These are phyloP conservation scores for Metellina segmentata DNA, from an alignment of 2,888 invertebrate genomes.

Conservation along the genomic window DNA sequence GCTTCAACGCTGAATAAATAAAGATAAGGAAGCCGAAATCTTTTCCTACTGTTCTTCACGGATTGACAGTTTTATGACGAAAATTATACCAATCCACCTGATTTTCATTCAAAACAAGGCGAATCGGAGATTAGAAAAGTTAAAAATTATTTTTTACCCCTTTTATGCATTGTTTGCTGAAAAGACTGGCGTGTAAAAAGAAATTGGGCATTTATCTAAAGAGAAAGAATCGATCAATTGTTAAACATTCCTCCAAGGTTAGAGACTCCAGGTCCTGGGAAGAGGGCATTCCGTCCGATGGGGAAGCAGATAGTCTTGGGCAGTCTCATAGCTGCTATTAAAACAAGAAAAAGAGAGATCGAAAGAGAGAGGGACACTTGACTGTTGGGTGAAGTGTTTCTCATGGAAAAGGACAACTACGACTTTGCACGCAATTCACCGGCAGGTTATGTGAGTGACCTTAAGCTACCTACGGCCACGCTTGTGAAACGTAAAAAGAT, in stretches of 20 bases:
- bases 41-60: not conserved
- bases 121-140: conserved; percentile 39
- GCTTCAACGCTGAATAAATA: conserved; percentile 6
- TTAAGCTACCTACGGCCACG: conserved; percentile 41
- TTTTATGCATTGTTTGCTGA: conserved; percentile 61
- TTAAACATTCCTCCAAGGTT: conserved; percentile 66
- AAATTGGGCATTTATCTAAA: conserved; percentile 62
- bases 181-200: conserved; percentile 16
- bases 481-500: conserved; percentile 62
- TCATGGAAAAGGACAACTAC: conserved; percentile 69
- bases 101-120: conserved; percentile 44
- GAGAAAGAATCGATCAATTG: conserved; percentile 68
- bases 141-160: conserved; percentile 44
- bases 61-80: conserved; percentile 27
- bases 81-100: conserved; percentile 40
- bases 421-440: conserved; percentile 72
- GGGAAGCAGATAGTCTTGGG: conserved; percentile 58
- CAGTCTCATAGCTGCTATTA: conserved; percentile 60
- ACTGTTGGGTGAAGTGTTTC: conserved; percentile 75
- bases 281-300: conserved; percentile 64
- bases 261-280: conserved; percentile 69
- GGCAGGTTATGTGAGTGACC: conserved; percentile 75
- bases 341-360: conserved; percentile 58
- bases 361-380: conserved; percentile 36
- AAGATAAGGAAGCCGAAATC: conserved; percentile 8